These are phyloP conservation scores for Nemoura dubitans DNA, from an alignment of 2,888 invertebrate species.

Conservation along the genomic window DNA sequence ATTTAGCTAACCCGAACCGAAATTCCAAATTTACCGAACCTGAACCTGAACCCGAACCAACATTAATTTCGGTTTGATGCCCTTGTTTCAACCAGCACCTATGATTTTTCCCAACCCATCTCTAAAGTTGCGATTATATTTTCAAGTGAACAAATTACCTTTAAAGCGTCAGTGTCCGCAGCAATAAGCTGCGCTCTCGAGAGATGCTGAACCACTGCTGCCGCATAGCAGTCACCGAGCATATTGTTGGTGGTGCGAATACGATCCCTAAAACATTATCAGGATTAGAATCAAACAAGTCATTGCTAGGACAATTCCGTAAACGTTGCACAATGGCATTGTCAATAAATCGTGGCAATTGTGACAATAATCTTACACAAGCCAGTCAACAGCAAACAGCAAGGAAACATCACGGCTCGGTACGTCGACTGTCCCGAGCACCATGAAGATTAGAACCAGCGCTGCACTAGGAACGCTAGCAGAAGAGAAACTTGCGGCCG, in stretches of 20 bases:
- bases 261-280: constrained; percentile 71
- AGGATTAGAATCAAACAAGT: not conserved
- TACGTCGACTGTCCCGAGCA: constrained; percentile 82
- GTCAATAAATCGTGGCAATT: not conserved
- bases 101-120: too few species aligned
- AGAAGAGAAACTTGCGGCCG: constrained; percentile 88
- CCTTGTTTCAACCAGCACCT: too few species aligned
- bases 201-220: constrained; percentile 83
- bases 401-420: constrained; percentile 83
- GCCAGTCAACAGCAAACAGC: constrained; percentile 89
- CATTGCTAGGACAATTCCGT: not conserved
- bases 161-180: not conserved
- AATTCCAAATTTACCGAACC: too few species aligned
- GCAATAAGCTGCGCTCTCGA: constrained; percentile 85
- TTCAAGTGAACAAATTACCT: too few species aligned
- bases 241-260: constrained; percentile 89
- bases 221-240: constrained; percentile 87
- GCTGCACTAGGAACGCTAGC: constrained; percentile 89
- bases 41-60: too few species aligned
- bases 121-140: too few species aligned
- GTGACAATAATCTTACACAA: constrained; percentile 73
- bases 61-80: too few species aligned
- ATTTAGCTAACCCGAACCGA: too few species aligned
- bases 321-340: not conserved
- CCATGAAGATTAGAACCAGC: constrained; percentile 80